Evolutionary conservation across 2,113 vertebrate genomes (phyloP), one percentile per base, ranked within the genome.

Genomic region (Mionectes macconnelli): DNA sequence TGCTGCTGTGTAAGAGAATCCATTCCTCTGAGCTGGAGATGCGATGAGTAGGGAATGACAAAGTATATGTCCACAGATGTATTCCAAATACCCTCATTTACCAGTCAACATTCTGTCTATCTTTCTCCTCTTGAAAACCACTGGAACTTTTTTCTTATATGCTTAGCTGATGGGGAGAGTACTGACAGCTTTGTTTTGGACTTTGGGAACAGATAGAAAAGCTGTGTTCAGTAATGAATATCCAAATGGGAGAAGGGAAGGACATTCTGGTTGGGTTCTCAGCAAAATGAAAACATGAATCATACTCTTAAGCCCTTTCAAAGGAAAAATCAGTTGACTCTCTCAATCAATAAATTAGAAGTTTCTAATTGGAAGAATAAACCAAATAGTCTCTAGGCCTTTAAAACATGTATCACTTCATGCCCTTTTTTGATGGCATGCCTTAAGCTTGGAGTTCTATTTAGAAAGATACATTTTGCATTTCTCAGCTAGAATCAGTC

Each of bases 1-100:
- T 98, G 98, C 94, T 90, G 81, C 92, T 82, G 62, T 75, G 18
- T 89, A 73, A 44, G 89, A 95, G 95, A 94, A 96, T 82, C 76
- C 90, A 82, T 95, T 97, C 94, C 74, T 94, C 78, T 92, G 89
- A 97, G 96, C 96, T 93, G 93, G 91, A 97, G 97, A 96, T 93
- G 87, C 7, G 0, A 80, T 86, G 96, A 92, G 89, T 96, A 90
- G 88, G 14, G 23, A 88, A 87, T 96, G 89, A 96, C 93, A 78
- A 93, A 91, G 84, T 89, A 12, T 59, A 78, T 66, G 35, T 94
- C 87, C 72, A n/a, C 83, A 91, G 73, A 95, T 95, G 75, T 75
- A 72, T 94, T 95, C 76, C 90, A 80, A 89, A 77, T 72, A 93
- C 42, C n/a, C 90, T 93, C 87, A 39, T 96, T 84, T 95, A 62